These are phyloP conservation scores for Ovis aries DNA, from an alignment of 2,113 vertebrate species.

Conservation along the genomic window ARS-UI_Ramb_v3.0 NC_056069.1:64210001-64210500, in stretches of 20 bases:
- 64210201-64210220: background rate
- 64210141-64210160: background rate
- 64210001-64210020: background rate
- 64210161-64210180: background rate
- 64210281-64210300: background rate
- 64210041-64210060: background rate
- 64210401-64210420: background rate
- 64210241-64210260: background rate
- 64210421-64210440: background rate
- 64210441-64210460: background rate
- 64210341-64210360: background rate
- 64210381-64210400: background rate
- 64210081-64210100: background rate
- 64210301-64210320: background rate
- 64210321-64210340: background rate
- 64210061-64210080: background rate
- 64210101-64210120: background rate
- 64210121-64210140: background rate
- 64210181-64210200: background rate
- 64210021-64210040: background rate
- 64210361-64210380: background rate
- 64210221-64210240: background rate
- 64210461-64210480: background rate
- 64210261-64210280: background rate
- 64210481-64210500: background rate